phyloP scores from a whole-genome alignment of 35 echinoderm and acorn worm species.

The Acanthaster planci region DNA sequence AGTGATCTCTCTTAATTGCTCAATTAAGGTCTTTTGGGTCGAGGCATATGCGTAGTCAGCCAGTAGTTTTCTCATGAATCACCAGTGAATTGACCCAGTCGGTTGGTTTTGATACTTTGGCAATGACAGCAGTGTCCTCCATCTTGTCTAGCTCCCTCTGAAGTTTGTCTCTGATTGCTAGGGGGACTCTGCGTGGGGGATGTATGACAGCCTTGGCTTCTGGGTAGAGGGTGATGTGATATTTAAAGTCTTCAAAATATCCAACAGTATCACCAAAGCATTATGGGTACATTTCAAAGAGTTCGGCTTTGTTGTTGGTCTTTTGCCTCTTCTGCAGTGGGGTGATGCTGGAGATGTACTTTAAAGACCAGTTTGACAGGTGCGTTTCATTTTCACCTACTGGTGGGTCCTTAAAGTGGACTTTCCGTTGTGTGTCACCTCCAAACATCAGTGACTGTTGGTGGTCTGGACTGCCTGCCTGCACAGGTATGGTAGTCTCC shows the following conservation, averaged over 20 bases:
- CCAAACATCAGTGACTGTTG: background rate
- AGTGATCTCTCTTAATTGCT: slow-evolving; percentile 53
- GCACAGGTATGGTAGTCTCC: background rate
- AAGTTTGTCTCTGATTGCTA: slow-evolving; percentile 36
- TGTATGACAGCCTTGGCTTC: slow-evolving; percentile 46
- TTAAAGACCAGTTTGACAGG: too few species aligned
- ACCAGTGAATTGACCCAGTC: slow-evolving; percentile 1
- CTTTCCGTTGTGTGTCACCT: background rate
- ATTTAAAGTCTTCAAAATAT: too few species aligned
- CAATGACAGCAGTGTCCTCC: slow-evolving; percentile 9
- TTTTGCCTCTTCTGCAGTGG: too few species aligned
- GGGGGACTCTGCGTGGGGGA: slow-evolving; percentile 38
- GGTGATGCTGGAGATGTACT: too few species aligned
- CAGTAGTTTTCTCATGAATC: slow-evolving; percentile 14
- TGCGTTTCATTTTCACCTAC: background rate
- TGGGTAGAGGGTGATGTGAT: slow-evolving; percentile 44
- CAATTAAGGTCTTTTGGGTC: slow-evolving; percentile 37
- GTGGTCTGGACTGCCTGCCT: background rate
- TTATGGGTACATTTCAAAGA: too few species aligned
- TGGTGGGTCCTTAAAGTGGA: background rate
- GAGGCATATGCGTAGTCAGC: slow-evolving; percentile 23
- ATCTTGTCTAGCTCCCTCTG: slow-evolving; percentile 46
- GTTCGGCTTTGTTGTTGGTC: too few species aligned
- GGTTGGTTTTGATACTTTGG: slow-evolving; percentile 16
- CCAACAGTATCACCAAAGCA: too few species aligned